Conservation (phyloP, 2,113 vertebrate species). For the Callopanchax toddi region DNA sequence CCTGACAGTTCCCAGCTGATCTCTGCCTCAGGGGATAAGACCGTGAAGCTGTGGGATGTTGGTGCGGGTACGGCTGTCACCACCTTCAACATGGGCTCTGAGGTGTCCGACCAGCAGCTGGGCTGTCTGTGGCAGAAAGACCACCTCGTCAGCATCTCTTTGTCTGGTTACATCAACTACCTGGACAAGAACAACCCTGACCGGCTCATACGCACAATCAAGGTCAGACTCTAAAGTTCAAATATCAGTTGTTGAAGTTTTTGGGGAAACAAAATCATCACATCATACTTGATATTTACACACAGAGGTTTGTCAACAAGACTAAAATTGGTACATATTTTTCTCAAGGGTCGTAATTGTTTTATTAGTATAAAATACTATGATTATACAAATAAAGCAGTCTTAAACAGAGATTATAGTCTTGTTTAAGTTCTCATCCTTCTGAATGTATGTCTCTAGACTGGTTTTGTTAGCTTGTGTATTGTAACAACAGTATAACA, state of each 20-base stretch:
- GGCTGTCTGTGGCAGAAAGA: conserved; percentile 96
- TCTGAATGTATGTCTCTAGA: neutral
- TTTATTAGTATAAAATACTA: too few species aligned
- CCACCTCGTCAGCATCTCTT: conserved; percentile 89
- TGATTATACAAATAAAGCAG: too few species aligned
- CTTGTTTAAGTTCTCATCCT: neutral
- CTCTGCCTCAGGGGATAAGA: conserved; percentile 96
- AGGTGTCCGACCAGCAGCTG: conserved; percentile 92
- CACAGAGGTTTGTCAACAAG: neutral
- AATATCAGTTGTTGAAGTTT: neutral
- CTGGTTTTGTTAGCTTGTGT: neutral
- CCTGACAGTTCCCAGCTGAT: conserved; percentile 90
- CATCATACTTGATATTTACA: neutral
- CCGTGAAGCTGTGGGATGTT: conserved; percentile 95
- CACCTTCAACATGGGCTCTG: conserved; percentile 91
- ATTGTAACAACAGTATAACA: neutral
- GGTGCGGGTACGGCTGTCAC: conserved; percentile 81
- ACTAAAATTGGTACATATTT: too few species aligned
- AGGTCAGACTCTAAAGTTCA: conserved; percentile 80
- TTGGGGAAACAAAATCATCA: neutral
- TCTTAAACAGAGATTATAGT: too few species aligned
- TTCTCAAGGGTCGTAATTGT: too few species aligned
- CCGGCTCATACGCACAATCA: conserved; percentile 87
- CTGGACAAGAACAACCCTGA: conserved; percentile 95
- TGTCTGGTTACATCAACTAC: conserved; percentile 97